These are phyloP conservation scores for Zaprionus davidi DNA, from an alignment of 1,140 invertebrate genomes.

Conservation along the genomic window DNA sequence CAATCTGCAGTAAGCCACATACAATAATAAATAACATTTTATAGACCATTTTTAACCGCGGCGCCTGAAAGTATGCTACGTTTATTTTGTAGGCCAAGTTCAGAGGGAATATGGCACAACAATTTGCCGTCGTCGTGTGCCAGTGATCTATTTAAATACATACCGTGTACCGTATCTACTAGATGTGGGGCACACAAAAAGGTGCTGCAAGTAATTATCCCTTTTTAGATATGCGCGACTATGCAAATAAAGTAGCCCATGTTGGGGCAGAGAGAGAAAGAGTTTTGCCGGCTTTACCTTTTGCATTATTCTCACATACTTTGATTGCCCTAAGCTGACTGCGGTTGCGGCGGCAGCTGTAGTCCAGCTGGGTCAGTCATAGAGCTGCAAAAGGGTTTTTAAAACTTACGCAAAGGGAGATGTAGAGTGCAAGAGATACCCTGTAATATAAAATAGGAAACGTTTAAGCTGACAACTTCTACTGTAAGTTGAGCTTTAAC, in stretches of 20 bases:
- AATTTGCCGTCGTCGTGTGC: background rate
- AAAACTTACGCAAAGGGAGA: too few species aligned
- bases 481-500: background rate
- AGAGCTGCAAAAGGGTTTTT: conserved; percentile 5
- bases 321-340: conserved; percentile 42
- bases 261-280: background rate
- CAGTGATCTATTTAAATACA: conserved; percentile 4
- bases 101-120: conserved; percentile 4
- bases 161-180: conserved; percentile 21
- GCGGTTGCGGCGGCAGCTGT: background rate
- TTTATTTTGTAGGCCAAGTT: background rate
- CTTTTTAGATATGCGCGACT: conserved; percentile 35
- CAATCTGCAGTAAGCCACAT: background rate
- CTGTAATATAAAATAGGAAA: background rate
- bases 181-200: conserved; percentile 41
- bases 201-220: conserved; percentile 64
- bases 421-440: background rate
- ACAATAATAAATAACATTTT: background rate
- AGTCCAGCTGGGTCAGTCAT: conserved; percentile 2
- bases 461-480: background rate
- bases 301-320: conserved; percentile 73
- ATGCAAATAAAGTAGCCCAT: conserved; percentile 35
- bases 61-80: conserved; percentile 55
- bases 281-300: conserved; percentile 33
- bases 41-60: background rate